These are phyloP conservation scores for Staurois parvus DNA, from an alignment of 2,797 vertebrate genomes.

Conservation along the genomic window DNA sequence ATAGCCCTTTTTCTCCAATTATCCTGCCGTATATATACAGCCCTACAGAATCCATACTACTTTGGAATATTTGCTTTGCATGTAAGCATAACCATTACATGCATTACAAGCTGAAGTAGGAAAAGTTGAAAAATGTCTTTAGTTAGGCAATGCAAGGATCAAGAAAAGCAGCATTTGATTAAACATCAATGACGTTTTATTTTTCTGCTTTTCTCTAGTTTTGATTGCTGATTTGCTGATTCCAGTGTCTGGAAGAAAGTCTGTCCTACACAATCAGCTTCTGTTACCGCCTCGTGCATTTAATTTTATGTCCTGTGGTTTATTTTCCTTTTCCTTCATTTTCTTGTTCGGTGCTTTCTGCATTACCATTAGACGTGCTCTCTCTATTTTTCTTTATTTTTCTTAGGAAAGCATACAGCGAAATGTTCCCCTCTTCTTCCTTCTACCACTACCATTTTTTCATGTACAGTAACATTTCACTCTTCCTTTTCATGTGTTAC, in stretches of 20 bases:
- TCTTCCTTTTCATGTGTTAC: not conserved
- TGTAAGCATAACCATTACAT: not conserved
- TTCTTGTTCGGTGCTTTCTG: not conserved
- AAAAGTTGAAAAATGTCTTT: not conserved
- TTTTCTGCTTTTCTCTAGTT: slow-evolving; percentile 1
- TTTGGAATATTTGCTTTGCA: too few species aligned
- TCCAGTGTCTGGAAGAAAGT: slow-evolving; percentile 6
- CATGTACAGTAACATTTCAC: not conserved
- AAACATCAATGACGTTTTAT: not conserved
- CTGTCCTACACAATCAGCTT: slow-evolving; percentile 24
- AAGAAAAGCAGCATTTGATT: slow-evolving; percentile 16
- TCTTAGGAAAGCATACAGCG: not conserved
- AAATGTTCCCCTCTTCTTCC: not conserved
- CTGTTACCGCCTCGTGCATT: not conserved
- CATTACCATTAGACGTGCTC: not conserved
- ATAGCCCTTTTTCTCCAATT: too few species aligned
- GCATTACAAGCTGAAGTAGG: not conserved
- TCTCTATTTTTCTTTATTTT: not conserved
- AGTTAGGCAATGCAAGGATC: slow-evolving; percentile 3
- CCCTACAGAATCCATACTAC: too few species aligned
- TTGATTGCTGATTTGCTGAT: slow-evolving; percentile 25
- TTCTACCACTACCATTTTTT: not conserved
- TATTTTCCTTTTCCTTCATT: slow-evolving; percentile 26
- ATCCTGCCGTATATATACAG: too few species aligned
- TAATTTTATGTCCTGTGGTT: slow-evolving; percentile 16